Evolutionary conservation across 2,797 vertebrate species (phyloP).

Genomic region (Cirrhinus molitorella): DNA sequence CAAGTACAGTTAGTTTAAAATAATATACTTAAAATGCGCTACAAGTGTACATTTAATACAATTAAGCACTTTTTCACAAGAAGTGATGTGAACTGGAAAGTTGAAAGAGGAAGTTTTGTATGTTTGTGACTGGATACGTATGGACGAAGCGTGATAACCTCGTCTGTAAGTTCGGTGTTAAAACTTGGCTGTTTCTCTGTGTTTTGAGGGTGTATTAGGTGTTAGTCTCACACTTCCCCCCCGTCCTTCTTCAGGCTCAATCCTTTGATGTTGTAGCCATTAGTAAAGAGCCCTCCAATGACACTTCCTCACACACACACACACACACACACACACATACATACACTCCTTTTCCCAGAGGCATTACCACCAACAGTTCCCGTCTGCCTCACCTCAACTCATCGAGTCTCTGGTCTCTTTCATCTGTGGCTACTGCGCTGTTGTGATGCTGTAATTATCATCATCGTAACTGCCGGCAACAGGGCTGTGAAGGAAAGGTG

Average conservation of each 20-base stretch:
- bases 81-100: not conserved
- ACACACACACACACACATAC: slow-evolving; percentile 42
- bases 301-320: slow-evolving; percentile 26
- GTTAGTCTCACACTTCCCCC: slow-evolving; percentile 22
- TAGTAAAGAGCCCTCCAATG: slow-evolving; percentile 58
- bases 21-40: not conserved
- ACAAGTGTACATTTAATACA: not conserved
- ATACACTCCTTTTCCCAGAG: slow-evolving; percentile 21
- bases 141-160: not conserved
- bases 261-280: slow-evolving; percentile 63
- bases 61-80: not conserved
- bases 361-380: slow-evolving; percentile 54
- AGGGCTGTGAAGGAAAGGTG: slow-evolving; percentile 41
- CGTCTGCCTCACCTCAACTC: slow-evolving; percentile 49
- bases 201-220: not conserved
- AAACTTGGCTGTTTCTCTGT: slow-evolving; percentile 1
- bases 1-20: not conserved
- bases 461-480: slow-evolving; percentile 39
- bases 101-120: too few relatives aligned
- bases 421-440: slow-evolving; percentile 55
- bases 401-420: slow-evolving; percentile 45
- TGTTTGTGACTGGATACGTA: too few relatives aligned
- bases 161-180: not conserved
- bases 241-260: slow-evolving; percentile 28
- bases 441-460: slow-evolving; percentile 61